Evolutionary conservation across 2,797 vertebrate genomes (phyloP).

Genomic region (Sphaeramia orbicularis): DNA sequence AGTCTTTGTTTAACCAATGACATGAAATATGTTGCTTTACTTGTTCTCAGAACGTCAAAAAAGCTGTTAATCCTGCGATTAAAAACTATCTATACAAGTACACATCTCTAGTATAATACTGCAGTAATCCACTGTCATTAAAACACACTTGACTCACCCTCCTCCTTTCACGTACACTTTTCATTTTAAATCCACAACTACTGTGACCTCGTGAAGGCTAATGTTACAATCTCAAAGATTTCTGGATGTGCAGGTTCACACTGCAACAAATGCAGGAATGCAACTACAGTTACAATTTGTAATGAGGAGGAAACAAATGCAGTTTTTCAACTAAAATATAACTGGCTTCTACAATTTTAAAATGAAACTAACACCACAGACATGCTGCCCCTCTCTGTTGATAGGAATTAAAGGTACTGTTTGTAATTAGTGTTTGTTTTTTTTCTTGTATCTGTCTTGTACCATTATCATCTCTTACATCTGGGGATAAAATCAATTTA

Average conservation of each 20-base stretch:
- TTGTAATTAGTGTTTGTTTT: no score
- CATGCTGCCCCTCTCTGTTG: no score
- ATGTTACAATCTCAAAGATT: not conserved
- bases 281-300: no score
- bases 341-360: no score
- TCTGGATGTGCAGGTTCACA: not conserved
- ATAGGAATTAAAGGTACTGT: no score
- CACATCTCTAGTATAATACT: not conserved
- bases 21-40: constrained; percentile 3
- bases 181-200: not conserved
- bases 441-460: no score
- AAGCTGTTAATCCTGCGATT: constrained; percentile 1
- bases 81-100: not conserved
- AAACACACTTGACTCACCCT: not conserved
- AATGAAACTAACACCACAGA: no score
- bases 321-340: not conserved
- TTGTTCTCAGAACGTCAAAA: constrained; percentile 18
- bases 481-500: no score
- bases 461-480: no score
- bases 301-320: not conserved
- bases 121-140: not conserved
- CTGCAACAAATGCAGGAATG: no score
- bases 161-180: not conserved
- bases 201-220: not conserved
- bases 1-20: not conserved